Evolutionary conservation across 2,888 invertebrate genomes (phyloP), one percentile per base, ranked within the genome.

Genomic region (Protodeltote pygarga): DNA sequence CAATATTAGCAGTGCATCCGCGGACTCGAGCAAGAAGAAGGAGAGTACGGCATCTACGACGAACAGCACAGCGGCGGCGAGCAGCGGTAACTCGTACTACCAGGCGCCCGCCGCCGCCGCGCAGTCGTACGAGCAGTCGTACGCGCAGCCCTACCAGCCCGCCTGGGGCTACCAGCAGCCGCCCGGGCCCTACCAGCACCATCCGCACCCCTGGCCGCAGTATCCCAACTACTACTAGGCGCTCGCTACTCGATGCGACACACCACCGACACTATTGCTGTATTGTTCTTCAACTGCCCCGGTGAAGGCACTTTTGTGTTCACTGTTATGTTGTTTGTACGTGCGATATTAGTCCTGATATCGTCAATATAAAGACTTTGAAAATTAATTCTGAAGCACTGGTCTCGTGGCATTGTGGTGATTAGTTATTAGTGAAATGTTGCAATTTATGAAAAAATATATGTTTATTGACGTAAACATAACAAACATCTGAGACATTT

Each of bases 111-210:
- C 79, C 21, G 76, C 83, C 9, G 62, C 79, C n/a, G 75, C 85
- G 55, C 80, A 78, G 66, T 76, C 85, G 3, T 89, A 88, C 82
- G 87, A 89, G 40, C 89, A 88, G 76, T 81, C 82, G 28, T 90
- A 92, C 77, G 81, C 87, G 71, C 85, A 84, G 75, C 87, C 85
- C 61, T 89, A 89, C 80, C 89, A 89, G 77, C 86, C 89, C 58
- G 85, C 90, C 9, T 92, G 92, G 92, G 87, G 88, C 58, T 91
- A 91, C 81, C 91, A 92, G 77, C 92, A 92, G 70, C 89, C 91
- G 29, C 86, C 90, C 33, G 85, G 84, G 2, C 88, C 92, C 45
- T 90, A 92, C 77, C 89, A 89, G 52, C 91, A 91, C 71, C 92
- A 87, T 62, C 86, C 87, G 16, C 85, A 86, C 63, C 86, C 90